Percentiles rank a stretch among this genome's conserved stretches.
phyloP scores from a whole-genome alignment of 2,888 invertebrate genomes.

The Phoronis australis region DNA sequence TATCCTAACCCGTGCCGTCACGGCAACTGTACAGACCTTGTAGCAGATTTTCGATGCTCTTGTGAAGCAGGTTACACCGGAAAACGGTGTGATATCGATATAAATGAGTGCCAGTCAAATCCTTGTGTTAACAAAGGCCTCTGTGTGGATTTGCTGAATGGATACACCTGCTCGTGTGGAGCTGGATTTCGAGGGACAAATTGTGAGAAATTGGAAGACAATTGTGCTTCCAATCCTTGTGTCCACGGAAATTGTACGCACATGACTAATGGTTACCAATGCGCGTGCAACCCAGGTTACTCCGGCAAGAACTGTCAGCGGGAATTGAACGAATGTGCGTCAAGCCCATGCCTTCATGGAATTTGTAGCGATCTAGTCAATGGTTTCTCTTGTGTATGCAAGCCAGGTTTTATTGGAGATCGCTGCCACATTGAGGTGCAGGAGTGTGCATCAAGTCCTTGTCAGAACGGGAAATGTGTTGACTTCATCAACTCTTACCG shows the following conservation, averaged over 20 bases:
- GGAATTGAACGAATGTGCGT: conserved; percentile 23
- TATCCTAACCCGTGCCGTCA: too few relatives aligned
- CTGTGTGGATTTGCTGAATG: conserved; percentile 38
- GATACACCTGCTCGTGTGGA: conserved; percentile 29
- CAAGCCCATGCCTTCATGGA: conserved; percentile 22
- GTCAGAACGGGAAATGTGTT: too few relatives aligned
- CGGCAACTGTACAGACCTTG: too few relatives aligned
- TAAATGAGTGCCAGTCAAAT: conserved; percentile 25
- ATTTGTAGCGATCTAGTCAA: conserved; percentile 19
- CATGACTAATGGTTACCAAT: conserved; percentile 24
- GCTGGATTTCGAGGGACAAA: conserved; percentile 34
- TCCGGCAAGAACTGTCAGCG: conserved; percentile 28
- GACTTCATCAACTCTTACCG: too few relatives aligned
- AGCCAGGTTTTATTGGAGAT: conserved; percentile 33
- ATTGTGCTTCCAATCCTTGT: conserved; percentile 26
- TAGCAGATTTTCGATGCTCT: too few relatives aligned
- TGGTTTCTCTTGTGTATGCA: conserved; percentile 30
- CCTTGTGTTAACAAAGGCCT: conserved; percentile 31
- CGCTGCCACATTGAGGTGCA: too few relatives aligned
- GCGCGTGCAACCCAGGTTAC: conserved; percentile 23
- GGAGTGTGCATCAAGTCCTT: too few relatives aligned
- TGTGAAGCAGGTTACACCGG: too few relatives aligned
- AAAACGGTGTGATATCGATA: too few relatives aligned
- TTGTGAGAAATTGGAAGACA: conserved; percentile 30
- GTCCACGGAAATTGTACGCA: conserved; percentile 29